Evolutionary conservation across 2,888 invertebrate species (phyloP).

Genomic region (Lottia gigantea): DNA sequence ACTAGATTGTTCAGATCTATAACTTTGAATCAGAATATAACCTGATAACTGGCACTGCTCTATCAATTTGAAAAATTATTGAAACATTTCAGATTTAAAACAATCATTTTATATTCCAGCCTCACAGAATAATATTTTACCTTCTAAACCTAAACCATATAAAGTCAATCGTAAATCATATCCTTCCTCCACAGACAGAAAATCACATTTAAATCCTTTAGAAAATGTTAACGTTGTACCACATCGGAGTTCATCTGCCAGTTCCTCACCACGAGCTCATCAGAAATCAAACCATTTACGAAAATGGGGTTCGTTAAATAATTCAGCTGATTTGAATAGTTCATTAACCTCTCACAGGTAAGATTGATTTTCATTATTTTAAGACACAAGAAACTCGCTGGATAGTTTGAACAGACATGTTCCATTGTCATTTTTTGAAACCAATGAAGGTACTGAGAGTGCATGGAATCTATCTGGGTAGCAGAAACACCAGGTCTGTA

Average conservation of each 20-base stretch:
- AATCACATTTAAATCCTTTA: conserved; percentile 34
- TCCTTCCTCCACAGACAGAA: conserved; percentile 23
- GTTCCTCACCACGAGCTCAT: conserved; percentile 23
- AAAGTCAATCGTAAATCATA: conserved; percentile 23
- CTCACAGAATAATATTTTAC: conserved; percentile 52
- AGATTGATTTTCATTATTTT: neutral
- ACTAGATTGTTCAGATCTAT: too few species aligned
- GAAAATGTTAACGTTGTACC: conserved; percentile 43
- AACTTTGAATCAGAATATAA: too few species aligned
- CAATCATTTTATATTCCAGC: conserved; percentile 28
- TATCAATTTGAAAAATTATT: too few species aligned
- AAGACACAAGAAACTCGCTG: too few species aligned
- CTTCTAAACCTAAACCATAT: conserved; percentile 50
- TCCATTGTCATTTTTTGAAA: too few species aligned
- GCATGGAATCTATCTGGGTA: too few species aligned
- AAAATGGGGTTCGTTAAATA: conserved; percentile 61
- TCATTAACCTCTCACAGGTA: conserved; percentile 45
- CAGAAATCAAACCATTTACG: conserved; percentile 33
- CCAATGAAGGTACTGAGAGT: too few species aligned
- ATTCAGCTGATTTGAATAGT: conserved; percentile 41
- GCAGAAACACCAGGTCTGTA: too few species aligned
- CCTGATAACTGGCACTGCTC: too few species aligned
- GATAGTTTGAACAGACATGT: too few species aligned
- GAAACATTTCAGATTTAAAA: neutral
- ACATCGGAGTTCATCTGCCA: conserved; percentile 29